Percentiles rank a stretch among this genome's conserved stretches.
Evolutionary conservation across 2,797 vertebrate genomes (phyloP).

Genomic region (Phaenicophaeus curvirostris): DNA sequence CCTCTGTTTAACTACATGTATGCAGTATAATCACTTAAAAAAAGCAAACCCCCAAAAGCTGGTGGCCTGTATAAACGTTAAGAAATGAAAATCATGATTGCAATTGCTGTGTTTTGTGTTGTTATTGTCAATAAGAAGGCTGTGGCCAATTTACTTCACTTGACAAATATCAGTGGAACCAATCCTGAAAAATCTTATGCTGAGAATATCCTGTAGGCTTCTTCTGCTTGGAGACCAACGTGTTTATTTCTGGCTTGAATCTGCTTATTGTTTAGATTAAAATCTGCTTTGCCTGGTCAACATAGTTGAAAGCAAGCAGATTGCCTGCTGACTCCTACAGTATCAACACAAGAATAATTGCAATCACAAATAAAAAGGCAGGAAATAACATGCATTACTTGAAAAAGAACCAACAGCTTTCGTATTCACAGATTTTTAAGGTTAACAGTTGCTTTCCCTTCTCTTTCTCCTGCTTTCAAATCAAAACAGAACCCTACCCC

Average conservation of each 20-base stretch:
- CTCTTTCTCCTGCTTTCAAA: background rate
- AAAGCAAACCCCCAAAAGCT: background rate
- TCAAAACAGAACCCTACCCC: background rate
- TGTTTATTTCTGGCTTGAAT: constrained; percentile 37
- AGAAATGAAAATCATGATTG: background rate
- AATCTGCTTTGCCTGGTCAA: constrained; percentile 25
- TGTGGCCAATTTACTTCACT: background rate
- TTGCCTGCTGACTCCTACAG: background rate
- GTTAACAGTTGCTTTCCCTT: background rate
- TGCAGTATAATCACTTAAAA: background rate
- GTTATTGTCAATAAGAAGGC: background rate
- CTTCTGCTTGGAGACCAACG: background rate
- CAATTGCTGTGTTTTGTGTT: background rate
- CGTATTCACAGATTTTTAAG: background rate
- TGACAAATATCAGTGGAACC: background rate
- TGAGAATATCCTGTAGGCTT: constrained; percentile 2
- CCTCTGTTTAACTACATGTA: background rate
- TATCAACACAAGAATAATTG: constrained; percentile 1
- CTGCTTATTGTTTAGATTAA: constrained; percentile 37
- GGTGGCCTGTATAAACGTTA: background rate
- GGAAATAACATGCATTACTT: constrained; percentile 37
- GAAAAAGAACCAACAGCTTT: background rate
- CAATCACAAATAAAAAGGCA: constrained; percentile 35
- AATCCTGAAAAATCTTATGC: background rate
- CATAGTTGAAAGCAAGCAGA: constrained; percentile 6